Conservation (phyloP, 2,888 invertebrate genomes). For the Hypomecis atomaria region DNA sequence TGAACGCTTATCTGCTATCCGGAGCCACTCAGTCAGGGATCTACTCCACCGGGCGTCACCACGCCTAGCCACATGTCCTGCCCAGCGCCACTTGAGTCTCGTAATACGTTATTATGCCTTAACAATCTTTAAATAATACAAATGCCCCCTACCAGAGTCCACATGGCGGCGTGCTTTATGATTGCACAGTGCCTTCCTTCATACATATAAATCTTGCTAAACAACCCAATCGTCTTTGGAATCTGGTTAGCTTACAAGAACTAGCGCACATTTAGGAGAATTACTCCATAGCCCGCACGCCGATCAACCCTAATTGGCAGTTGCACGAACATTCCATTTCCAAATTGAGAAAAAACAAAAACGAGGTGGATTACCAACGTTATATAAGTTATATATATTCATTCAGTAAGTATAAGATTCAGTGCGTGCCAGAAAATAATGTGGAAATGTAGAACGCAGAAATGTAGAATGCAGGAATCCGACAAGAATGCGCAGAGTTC, state of each 20-base stretch:
- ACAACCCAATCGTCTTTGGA: background rate
- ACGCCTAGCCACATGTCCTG: too few relatives aligned
- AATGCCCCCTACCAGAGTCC: too few relatives aligned
- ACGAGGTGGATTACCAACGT: constrained; percentile 17
- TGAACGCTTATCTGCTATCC: too few relatives aligned
- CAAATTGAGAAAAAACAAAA: constrained; percentile 23
- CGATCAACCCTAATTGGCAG: constrained; percentile 12
- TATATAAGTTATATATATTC: constrained; percentile 16
- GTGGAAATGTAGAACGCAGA: constrained; percentile 39
- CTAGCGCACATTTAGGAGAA: constrained; percentile 3
- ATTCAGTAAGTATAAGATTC: constrained; percentile 6
- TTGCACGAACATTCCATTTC: constrained; percentile 16
- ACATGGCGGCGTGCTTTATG: too few relatives aligned
- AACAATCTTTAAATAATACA: too few relatives aligned
- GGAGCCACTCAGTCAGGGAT: too few relatives aligned
- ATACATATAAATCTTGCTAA: background rate
- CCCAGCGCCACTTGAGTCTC: too few relatives aligned
- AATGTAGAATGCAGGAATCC: constrained; percentile 29
- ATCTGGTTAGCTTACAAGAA: constrained; percentile 8
- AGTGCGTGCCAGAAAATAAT: constrained; percentile 25
- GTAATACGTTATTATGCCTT: too few relatives aligned
- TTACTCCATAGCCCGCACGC: constrained; percentile 9
- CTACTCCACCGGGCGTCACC: too few relatives aligned
- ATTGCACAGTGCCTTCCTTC: too few relatives aligned
- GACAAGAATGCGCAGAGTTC: constrained; percentile 51